These are phyloP conservation scores for Etheostoma cragini DNA, from an alignment of 2,113 vertebrate species.

Conservation along the genomic window DNA sequence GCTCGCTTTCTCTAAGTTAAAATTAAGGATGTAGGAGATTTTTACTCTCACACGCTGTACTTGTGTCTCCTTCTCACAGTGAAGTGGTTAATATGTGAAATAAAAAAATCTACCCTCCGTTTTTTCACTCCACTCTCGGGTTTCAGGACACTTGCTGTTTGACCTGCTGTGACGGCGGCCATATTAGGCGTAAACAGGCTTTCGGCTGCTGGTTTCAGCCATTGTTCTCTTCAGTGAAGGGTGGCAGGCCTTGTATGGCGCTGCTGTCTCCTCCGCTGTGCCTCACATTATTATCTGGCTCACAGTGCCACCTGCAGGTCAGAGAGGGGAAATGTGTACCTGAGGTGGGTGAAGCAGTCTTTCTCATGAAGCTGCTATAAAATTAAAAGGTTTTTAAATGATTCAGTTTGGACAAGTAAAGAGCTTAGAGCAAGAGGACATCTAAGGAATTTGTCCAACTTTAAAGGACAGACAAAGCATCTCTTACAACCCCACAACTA, in stretches of 20 bases:
- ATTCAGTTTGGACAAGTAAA: background rate
- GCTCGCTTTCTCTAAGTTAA: background rate
- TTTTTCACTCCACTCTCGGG: background rate
- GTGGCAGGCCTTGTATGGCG: constrained; percentile 34
- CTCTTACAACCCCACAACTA: background rate
- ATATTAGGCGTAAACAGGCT: constrained; percentile 53
- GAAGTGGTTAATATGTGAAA: background rate
- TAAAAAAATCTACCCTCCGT: too few species aligned
- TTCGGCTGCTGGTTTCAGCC: background rate
- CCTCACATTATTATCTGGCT: background rate
- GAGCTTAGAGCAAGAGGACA: background rate
- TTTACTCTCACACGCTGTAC: background rate
- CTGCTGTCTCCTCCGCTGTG: background rate
- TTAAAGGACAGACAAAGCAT: background rate
- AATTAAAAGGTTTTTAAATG: background rate
- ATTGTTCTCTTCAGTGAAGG: constrained; percentile 42
- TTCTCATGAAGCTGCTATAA: background rate
- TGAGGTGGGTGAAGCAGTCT: background rate
- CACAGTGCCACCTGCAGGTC: constrained; percentile 46
- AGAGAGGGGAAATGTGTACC: too few species aligned
- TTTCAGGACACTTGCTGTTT: background rate
- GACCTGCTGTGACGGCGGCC: constrained; percentile 24
- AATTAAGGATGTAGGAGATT: background rate
- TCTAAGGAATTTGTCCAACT: background rate
- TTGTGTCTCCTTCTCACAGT: background rate